Base-by-base conservation (phyloP, 1,140 invertebrate genomes). In the Drosophila truncata region DNA sequence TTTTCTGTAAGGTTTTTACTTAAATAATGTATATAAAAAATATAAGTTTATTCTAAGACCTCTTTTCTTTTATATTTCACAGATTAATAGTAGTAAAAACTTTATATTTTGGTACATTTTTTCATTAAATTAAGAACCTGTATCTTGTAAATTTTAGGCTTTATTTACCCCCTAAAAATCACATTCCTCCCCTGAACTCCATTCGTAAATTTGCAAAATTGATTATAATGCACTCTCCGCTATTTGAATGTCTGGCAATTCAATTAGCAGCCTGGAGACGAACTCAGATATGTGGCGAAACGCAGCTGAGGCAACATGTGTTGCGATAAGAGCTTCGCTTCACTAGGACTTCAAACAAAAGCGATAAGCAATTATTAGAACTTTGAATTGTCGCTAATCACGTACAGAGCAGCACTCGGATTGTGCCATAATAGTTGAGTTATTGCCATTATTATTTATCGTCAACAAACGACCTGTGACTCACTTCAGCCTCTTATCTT, bases 181-280 rank as follows among this genome's bases (percentile, higher is more conserved):
- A 61, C 63, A n/a, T n/a, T n/a, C n/a, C 16, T 37, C 44, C 27
- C 42, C 18, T 27, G 37, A 20, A 14, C 29, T 18, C 29, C 8
- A 14, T 57, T 44, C 8, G 1, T 20, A 41, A 52, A 23, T 73
- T 23, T 64, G 44, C 18, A 47, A 49, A 35, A 46, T 49, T 52
- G 33, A 71, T 41, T 42, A 37, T 25, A 54, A 37, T 57, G 39
- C 60, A 44, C 42, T 73, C 23, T 18, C 13, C 33, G 9, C 39
- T 29, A 31, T 60, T 61, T 31, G 31, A 63, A 47, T 66, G 67
- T 62, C 76, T 66, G 50, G 69, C 62, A 90, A 73, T 84, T 84
- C 74, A 84, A 90, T 88, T 66, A 79, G 49, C 50, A 35, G 23
- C 25, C 72, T 29, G 49, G 9, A 23, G 14, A 20, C 20, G 78